Conservation (phyloP, 2,888 invertebrate species). For the Andrena marginata region DNA sequence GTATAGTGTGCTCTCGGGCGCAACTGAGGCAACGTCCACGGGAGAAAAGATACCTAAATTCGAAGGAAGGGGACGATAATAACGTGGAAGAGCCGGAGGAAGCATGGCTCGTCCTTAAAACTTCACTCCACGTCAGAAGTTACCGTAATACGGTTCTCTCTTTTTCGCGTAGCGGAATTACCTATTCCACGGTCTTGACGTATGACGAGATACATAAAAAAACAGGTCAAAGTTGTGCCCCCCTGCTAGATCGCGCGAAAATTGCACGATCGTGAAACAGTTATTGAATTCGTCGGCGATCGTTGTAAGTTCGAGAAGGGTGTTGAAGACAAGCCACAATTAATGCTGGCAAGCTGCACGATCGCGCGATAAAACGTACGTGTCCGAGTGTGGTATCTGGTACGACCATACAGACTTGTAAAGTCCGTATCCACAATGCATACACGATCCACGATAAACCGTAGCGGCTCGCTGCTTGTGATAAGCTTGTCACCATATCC, state of each 20-base stretch:
- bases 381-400: constrained; percentile 21
- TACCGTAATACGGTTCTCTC: no score
- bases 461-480: constrained; percentile 12
- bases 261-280: constrained; percentile 5
- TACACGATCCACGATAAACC: constrained; percentile 32
- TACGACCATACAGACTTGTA: constrained; percentile 26
- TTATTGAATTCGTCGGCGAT: constrained; percentile 8
- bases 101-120: constrained; percentile 6
- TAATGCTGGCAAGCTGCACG: constrained; percentile 12
- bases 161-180: neutral
- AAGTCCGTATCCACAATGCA: constrained; percentile 30
- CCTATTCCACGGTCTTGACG: neutral
- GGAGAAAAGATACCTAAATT: neutral
- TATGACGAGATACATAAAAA: no score
- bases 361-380: constrained; percentile 22
- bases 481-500: constrained; percentile 29
- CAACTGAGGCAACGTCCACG: neutral
- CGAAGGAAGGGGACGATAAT: neutral
- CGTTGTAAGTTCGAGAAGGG: constrained; percentile 10
- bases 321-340: constrained; percentile 4
- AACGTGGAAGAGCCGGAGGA: neutral
- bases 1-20: neutral
- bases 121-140: constrained; percentile 4
- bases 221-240: neutral
- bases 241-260: neutral